Evolutionary conservation across 2,888 invertebrate species (phyloP), one percentile per base, ranked within the genome.

Genomic region (Cantharis rufa): DNA sequence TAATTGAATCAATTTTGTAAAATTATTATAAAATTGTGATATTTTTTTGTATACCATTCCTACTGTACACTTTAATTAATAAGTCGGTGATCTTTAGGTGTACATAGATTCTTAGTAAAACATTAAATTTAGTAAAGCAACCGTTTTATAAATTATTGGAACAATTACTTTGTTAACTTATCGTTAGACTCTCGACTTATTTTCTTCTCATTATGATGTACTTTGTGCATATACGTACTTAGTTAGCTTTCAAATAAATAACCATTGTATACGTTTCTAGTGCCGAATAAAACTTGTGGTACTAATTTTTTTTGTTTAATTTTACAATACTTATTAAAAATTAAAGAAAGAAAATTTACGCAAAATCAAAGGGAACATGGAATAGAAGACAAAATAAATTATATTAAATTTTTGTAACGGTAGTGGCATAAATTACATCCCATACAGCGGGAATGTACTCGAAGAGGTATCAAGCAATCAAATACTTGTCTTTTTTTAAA

Each of bases 261-360:
- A 21, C 72, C 70, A 74, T 80, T 80, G 79, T 82, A 80, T 81
- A 81, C 80, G 77, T 81, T 80, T 71, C 75, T 79, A 77, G 80
- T 80, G 81, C 81, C 76, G 76, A 81, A 82, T 81, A 81, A 81
- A 81, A 80, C 79, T 80, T 80, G 79, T 80, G 80, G 80, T 80
- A 80, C 80, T 81, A 69, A 75, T 73, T 73, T 72, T 74, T 70
- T 73, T 74, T 77, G 62, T 32, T 32, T 32, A 13, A 72, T 77
- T 73, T 32, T 15, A 24, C 24, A 24, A 24, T 13, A 32, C 48
- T 13, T n/a, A 32, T 32, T 32, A 13, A 32, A 28, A 28, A 28
- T 28, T 28, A 28, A 28, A 11, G 27, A 28, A 28, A 24, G 24
- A 24, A 24, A 24, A 24, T 24, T 24, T 24, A 7, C 7, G 24